Conservation (phyloP, 1,140 invertebrate species). For the Episyrphus balteatus region DNA sequence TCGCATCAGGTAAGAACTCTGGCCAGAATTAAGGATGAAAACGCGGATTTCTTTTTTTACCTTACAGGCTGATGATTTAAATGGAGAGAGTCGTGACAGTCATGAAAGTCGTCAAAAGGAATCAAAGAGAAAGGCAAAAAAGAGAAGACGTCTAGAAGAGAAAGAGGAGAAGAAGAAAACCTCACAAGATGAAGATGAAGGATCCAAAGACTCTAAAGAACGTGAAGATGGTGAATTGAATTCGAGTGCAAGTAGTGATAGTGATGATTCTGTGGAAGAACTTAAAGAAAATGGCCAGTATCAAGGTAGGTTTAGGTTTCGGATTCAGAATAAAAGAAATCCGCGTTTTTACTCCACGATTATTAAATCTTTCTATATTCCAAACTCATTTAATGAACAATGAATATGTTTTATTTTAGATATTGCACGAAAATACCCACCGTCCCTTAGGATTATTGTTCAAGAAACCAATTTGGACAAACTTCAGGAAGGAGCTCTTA, state of each 20-base stretch:
- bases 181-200: background rate
- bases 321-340: background rate
- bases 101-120: slow-evolving; percentile 17
- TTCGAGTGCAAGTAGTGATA: slow-evolving; percentile 34
- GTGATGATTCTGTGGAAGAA: slow-evolving; percentile 2
- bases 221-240: slow-evolving; percentile 58
- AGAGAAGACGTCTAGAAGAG: background rate
- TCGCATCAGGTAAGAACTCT: slow-evolving; percentile 39
- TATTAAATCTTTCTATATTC: background rate
- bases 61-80: slow-evolving; percentile 36
- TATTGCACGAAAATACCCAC: slow-evolving; percentile 60
- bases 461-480: slow-evolving; percentile 55
- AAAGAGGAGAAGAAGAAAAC: too few relatives aligned
- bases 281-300: background rate
- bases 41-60: slow-evolving; percentile 39
- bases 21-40: slow-evolving; percentile 34
- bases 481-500: slow-evolving; percentile 65
- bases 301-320: background rate
- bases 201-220: slow-evolving; percentile 9
- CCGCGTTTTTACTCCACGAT: slow-evolving; percentile 1
- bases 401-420: slow-evolving; percentile 38
- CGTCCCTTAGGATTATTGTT: slow-evolving; percentile 79
- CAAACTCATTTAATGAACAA: background rate
- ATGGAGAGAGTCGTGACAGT: background rate
- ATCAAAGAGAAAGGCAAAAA: background rate